Evolutionary conservation across 1,140 invertebrate genomes (phyloP).

Genomic region (Mercenaria mercenaria): DNA sequence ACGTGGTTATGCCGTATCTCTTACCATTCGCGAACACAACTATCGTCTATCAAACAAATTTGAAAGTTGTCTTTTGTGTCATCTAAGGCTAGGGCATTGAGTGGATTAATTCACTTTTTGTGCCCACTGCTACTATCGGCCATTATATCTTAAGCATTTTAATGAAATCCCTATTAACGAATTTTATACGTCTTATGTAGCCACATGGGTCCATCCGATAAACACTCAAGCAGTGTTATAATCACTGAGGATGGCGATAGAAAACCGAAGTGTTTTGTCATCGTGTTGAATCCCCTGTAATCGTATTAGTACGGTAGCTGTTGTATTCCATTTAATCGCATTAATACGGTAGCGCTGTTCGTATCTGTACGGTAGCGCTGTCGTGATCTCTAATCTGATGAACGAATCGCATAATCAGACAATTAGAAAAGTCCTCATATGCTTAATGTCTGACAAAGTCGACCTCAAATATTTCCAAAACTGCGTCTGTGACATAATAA

Average conservation of each 20-base stretch:
- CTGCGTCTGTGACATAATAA: too few species aligned
- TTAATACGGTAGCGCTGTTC: neutral
- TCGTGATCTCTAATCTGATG: neutral
- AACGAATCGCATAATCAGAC: neutral
- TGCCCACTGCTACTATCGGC: neutral
- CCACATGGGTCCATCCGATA: constrained; percentile 29
- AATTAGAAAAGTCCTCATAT: neutral
- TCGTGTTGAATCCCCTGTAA: constrained; percentile 1
- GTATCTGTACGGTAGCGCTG: too few species aligned
- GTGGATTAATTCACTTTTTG: constrained; percentile 38
- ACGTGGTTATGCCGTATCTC: too few species aligned
- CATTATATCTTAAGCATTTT: neutral
- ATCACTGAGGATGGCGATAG: constrained; percentile 2
- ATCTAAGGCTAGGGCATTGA: neutral
- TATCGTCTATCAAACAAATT: too few species aligned
- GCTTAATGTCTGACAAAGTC: neutral
- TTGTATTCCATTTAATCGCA: constrained; percentile 10
- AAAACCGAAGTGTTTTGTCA: neutral
- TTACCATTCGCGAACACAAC: too few species aligned
- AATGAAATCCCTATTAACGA: constrained; percentile 51
- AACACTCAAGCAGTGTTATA: constrained; percentile 52
- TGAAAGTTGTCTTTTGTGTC: neutral
- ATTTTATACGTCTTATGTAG: constrained; percentile 30
- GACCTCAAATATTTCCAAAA: too few species aligned
- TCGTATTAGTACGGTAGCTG: constrained; percentile 24